These are phyloP conservation scores for Parus major DNA, from an alignment of 2,113 vertebrate species.

Conservation along the genomic window DNA sequence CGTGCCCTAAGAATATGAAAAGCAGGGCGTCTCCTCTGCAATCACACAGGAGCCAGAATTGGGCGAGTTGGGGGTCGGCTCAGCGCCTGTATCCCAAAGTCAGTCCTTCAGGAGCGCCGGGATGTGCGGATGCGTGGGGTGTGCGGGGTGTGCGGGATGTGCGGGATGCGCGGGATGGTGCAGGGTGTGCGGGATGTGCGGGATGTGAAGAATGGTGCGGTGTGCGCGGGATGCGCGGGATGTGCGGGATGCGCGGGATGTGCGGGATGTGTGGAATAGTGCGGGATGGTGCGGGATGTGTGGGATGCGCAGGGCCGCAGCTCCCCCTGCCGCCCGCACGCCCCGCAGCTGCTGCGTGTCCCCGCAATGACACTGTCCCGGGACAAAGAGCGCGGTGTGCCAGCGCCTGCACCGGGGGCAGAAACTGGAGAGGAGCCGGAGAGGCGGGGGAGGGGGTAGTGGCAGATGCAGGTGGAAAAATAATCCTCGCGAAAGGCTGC, in stretches of 20 bases:
- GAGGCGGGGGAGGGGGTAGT: accelerated
- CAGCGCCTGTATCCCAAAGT: accelerated
- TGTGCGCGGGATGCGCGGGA: too few species aligned
- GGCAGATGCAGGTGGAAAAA: background rate
- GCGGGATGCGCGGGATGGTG: too few species aligned
- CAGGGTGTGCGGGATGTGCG: too few species aligned
- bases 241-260: too few species aligned
- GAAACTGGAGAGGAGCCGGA: accelerated
- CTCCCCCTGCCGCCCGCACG: background rate
- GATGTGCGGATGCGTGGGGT: background rate
- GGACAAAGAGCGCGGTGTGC: background rate
- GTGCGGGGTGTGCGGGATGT: background rate
- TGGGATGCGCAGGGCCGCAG: background rate
- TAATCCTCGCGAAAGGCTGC: background rate
- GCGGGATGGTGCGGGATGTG: too few species aligned
- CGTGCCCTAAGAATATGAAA: background rate
- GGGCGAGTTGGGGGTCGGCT: too few species aligned
- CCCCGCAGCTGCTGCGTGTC: accelerated
- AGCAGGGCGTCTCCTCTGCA: background rate
- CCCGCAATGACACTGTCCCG: background rate
- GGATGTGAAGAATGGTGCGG: too few species aligned
- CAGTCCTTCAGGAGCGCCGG: accelerated
- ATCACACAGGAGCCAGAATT: accelerated
- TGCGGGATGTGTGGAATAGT: too few species aligned
- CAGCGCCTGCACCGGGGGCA: accelerated